A percentile compares a stretch with the other conserved stretches of the same genome.
Conservation (phyloP, 2,113 vertebrate species). For the Macrotus californicus region DNA sequence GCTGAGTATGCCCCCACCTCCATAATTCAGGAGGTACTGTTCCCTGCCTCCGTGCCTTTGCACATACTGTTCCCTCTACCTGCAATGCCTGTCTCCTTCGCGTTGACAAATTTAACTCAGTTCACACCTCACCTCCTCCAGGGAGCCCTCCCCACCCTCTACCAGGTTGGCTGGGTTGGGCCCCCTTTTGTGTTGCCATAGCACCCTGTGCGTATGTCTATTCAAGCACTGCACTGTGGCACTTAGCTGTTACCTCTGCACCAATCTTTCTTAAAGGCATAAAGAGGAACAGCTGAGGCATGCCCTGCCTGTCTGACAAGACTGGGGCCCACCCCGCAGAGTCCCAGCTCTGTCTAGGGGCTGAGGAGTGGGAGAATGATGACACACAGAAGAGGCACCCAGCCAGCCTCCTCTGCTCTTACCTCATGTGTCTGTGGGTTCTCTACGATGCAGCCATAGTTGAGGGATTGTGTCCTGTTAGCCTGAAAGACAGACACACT, state of each 20-base stretch:
- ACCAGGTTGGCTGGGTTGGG: background rate
- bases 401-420: conserved; percentile 24
- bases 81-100: background rate
- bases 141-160: background rate
- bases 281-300: background rate
- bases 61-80: background rate
- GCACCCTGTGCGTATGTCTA: too few species aligned
- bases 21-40: background rate
- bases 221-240: background rate
- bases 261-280: background rate
- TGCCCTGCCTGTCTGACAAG: background rate
- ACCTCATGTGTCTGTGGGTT: conserved; percentile 92
- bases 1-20: background rate
- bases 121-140: background rate
- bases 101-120: background rate
- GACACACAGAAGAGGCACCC: background rate
- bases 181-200: background rate
- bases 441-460: conserved; percentile 97
- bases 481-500: conserved; percentile 80
- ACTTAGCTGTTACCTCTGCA: background rate
- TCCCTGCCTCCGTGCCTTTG: background rate
- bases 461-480: conserved; percentile 96
- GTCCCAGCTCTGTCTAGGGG: background rate
- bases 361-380: background rate
- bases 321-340: background rate